Evolutionary conservation across 2,888 invertebrate species (phyloP), one percentile per base, ranked within the genome.

Genomic region (Hoplodrina blanda): DNA sequence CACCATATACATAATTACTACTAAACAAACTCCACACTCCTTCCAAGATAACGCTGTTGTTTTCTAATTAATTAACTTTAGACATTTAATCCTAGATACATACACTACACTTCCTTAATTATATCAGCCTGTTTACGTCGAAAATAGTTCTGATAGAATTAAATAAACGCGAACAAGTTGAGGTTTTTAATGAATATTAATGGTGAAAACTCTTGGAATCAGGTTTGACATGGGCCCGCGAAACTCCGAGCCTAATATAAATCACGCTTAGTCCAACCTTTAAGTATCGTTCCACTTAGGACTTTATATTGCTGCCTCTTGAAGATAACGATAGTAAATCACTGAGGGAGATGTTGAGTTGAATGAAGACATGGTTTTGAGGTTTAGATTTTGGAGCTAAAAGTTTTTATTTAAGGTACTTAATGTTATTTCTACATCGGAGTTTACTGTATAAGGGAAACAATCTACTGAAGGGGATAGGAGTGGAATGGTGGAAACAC

Each of bases 111-210:
- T 59, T 46, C 37, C 41, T 73, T 73, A 76, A 80, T 76, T 76
- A 73, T 67, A 80, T 73, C 57, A 61, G 57, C 59, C 65, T 71
- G 69, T 75, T 65, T 67, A 75, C 53, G 63, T 59, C 55, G 72
- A 80, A 85, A 89, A 80, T 87, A 88, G 85, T 90, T 87, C 73
- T 85, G 87, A 90, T 91, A 89, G 90, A 92, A 93, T 93, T 91
- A 91, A 93, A 92, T 93, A 93, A 91, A 91, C 88, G 87, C 80
- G 87, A 89, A 88, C 89, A 91, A 91, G 91, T 92, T 89, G 86
- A 89, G 89, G 87, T 87, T 88, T 87, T 88, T 93, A 94, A 94
- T 94, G 92, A 94, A 94, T 93, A 94, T 94, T 93, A 94, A 94
- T 94, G 93, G 89, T 78, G 72, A 83, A 90, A 93, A 92, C 90